Evolutionary conservation across 1,140 invertebrate species (phyloP).

Genomic region (Amphibalanus amphitrite): DNA sequence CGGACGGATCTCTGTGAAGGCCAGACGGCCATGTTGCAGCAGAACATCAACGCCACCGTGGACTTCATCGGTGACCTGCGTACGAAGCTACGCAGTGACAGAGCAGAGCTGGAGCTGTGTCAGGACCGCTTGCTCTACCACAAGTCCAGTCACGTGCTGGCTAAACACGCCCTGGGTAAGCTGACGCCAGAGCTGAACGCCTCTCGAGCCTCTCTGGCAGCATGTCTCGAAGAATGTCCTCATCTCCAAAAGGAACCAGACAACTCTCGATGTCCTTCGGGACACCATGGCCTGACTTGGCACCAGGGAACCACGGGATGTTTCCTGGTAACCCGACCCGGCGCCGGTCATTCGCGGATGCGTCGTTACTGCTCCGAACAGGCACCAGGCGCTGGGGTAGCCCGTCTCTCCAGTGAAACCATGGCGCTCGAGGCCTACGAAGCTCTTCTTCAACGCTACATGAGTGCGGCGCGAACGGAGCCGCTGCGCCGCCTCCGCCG

Average conservation of each 20-base stretch:
- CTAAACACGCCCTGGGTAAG: not conserved
- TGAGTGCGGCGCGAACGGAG: not conserved
- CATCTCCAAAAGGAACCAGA: not conserved
- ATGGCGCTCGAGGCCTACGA: not conserved
- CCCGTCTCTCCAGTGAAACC: not conserved
- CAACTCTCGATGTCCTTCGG: not conserved
- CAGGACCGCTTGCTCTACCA: not conserved
- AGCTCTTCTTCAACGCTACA: not conserved
- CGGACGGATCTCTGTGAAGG: not conserved
- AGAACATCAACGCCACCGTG: not conserved
- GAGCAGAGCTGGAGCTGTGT: not conserved
- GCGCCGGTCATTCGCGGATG: not conserved
- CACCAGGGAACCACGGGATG: not conserved
- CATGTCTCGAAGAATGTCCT: not conserved
- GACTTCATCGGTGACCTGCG: not conserved
- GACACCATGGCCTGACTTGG: not conserved
- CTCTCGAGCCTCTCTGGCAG: not conserved
- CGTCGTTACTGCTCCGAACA: not conserved
- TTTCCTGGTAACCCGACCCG: not conserved
- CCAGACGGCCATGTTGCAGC: not conserved
- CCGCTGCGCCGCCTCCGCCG: not conserved
- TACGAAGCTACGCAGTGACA: not conserved
- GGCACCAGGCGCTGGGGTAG: not conserved
- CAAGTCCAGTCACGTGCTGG: not conserved
- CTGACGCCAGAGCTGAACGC: not conserved